phyloP scores from a whole-genome alignment of 2,797 vertebrate genomes.

The Danio kyathit region DNA sequence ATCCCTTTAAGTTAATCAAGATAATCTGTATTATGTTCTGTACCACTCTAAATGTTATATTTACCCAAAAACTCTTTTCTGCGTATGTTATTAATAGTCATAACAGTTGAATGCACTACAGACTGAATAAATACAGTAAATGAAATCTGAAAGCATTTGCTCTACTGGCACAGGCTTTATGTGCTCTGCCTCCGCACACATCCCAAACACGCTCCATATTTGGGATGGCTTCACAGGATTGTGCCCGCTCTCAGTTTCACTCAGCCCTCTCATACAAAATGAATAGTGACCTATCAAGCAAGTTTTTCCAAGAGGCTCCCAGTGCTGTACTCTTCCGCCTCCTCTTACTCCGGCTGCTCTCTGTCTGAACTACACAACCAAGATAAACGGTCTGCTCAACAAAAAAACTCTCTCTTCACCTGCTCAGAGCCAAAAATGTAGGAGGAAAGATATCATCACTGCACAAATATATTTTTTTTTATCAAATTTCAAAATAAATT shows the following conservation, averaged over 20 bases:
- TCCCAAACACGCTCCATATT: constrained; percentile 14
- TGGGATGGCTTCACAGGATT: constrained; percentile 1
- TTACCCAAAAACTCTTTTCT: background rate
- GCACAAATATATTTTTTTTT: background rate
- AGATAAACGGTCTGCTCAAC: constrained; percentile 1
- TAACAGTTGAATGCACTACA: background rate
- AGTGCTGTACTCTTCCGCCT: background rate
- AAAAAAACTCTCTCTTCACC: constrained; percentile 1
- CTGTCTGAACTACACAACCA: constrained; percentile 5
- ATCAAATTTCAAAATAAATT: constrained; percentile 1
- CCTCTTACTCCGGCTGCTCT: constrained; percentile 5
- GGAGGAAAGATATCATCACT: background rate
- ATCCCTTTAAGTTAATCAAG: background rate
- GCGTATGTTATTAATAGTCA: background rate
- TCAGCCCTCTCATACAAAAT: constrained; percentile 3
- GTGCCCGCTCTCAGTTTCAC: background rate
- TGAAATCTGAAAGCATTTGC: background rate
- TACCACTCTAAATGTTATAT: background rate
- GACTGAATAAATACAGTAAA: background rate
- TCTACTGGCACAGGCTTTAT: background rate
- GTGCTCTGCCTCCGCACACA: background rate
- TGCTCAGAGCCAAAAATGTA: constrained; percentile 24
- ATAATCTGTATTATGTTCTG: background rate
- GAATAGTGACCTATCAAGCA: constrained; percentile 23
- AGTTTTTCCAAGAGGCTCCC: background rate